phyloP scores from a whole-genome alignment of 2,888 invertebrate genomes.

The Thysanoteuthis rhombus region DNA sequence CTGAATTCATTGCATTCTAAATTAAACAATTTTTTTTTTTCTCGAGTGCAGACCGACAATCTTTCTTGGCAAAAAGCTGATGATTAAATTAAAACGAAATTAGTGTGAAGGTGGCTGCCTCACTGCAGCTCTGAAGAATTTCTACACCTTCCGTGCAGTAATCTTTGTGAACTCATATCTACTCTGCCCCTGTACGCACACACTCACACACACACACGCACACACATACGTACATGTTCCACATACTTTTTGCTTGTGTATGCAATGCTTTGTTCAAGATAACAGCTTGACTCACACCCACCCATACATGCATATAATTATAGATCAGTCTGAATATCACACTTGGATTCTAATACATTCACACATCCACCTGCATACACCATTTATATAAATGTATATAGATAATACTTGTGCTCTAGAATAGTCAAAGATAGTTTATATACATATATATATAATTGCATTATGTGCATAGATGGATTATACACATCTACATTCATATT shows the following conservation, averaged over 20 bases:
- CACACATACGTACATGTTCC: neutral
- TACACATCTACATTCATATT: too few species aligned
- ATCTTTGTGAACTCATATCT: neutral
- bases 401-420: too few species aligned
- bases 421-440: too few species aligned
- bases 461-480: too few species aligned
- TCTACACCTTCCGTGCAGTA: conserved; percentile 12
- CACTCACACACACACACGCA: neutral
- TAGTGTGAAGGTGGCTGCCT: neutral
- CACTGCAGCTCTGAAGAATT: neutral
- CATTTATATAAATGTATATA: too few species aligned
- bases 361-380: neutral
- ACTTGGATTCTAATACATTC: neutral
- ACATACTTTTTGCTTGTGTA: too few species aligned
- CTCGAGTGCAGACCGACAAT: neutral
- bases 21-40: neutral
- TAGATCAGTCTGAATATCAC: neutral
- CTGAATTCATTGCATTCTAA: conserved; percentile 12
- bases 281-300: too few species aligned
- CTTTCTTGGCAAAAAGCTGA: neutral
- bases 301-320: neutral
- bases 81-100: neutral
- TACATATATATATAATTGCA: too few species aligned
- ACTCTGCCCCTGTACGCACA: neutral
- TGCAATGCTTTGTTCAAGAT: neutral